Conservation (phyloP, 2,113 vertebrate genomes). For the Syngnathus typhle region DNA sequence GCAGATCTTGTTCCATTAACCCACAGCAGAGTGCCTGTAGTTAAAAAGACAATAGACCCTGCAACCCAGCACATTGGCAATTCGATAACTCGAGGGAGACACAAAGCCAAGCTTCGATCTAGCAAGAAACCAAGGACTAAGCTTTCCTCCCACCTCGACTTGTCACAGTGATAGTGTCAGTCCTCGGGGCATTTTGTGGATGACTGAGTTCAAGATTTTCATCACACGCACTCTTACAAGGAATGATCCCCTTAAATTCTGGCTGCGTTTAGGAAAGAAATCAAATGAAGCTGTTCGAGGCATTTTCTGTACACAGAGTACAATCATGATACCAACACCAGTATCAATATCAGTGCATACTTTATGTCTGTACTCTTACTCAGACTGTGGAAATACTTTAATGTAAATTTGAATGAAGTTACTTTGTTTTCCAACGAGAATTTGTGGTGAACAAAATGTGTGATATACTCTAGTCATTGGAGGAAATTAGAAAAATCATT, state of each 20-base stretch:
- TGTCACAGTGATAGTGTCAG: slow-evolving; percentile 27
- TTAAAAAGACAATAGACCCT: slow-evolving; percentile 42
- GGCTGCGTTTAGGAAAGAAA: not conserved
- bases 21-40: slow-evolving; percentile 25
- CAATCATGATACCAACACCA: no score
- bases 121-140: slow-evolving; percentile 15
- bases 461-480: no score
- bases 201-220: slow-evolving; percentile 6
- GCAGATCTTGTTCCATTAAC: slow-evolving; percentile 48
- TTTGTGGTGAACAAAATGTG: no score
- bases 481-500: no score
- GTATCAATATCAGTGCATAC: no score
- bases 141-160: slow-evolving; percentile 23
- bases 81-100: slow-evolving; percentile 31
- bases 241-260: not conserved
- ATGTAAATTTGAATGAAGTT: no score
- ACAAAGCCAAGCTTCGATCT: slow-evolving; percentile 44
- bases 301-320: not conserved
- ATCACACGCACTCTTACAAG: not conserved
- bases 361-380: no score
- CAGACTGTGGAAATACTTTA: no score
- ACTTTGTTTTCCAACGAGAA: no score
- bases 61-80: slow-evolving; percentile 25
- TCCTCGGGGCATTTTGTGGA: slow-evolving; percentile 3
- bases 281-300: not conserved